Conservation (phyloP, 2,888 invertebrate species). For the Bombylius discolor region DNA sequence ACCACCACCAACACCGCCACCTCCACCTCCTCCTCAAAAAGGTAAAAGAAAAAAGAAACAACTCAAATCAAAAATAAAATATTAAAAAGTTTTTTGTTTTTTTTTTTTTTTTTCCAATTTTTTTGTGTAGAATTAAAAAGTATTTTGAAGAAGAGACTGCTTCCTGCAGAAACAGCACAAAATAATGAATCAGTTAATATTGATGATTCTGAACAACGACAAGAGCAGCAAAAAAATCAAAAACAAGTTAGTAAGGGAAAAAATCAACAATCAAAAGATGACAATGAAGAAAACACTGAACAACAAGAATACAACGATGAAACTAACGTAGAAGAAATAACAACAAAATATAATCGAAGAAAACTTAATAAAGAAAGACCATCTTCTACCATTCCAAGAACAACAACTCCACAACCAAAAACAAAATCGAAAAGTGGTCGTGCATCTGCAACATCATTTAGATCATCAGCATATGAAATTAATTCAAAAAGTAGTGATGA, state of each 20-base stretch:
- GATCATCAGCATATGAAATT: too few relatives aligned
- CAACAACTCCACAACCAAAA: too few relatives aligned
- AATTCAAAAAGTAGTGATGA: background rate
- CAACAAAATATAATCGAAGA: background rate
- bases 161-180: conserved; percentile 13
- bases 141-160: background rate
- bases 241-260: background rate
- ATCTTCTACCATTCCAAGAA: background rate
- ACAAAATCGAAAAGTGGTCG: too few relatives aligned
- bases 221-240: background rate
- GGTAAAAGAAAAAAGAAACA: background rate
- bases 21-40: conserved; percentile 10
- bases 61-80: background rate
- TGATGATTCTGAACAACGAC: conserved; percentile 2
- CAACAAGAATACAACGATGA: too few relatives aligned
- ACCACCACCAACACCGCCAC: conserved; percentile 10
- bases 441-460: too few relatives aligned
- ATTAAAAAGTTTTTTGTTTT: background rate
- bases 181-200: conserved; percentile 31
- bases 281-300: too few relatives aligned
- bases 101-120: too few relatives aligned
- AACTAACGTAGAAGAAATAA: too few relatives aligned
- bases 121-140: background rate
- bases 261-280: background rate
- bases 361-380: background rate